Conservation (phyloP, 2,113 vertebrate species). For the Myiozetetes cayanensis region DNA sequence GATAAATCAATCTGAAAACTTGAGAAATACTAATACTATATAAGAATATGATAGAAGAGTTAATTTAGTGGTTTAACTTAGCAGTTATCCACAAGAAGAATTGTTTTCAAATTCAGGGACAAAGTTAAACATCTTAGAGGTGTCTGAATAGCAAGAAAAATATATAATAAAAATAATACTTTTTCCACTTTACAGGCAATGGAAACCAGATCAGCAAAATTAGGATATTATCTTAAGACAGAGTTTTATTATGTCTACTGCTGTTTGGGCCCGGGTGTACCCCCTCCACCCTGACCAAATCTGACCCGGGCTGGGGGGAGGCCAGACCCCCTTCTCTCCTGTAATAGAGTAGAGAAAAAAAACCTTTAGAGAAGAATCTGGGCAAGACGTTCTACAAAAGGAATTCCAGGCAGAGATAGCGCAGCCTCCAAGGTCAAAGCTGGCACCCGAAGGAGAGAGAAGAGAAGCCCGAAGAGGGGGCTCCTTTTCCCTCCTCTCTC, state of each 20-base stretch:
- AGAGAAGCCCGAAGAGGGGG: too few species aligned
- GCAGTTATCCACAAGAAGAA: background rate
- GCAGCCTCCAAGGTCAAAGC: too few species aligned
- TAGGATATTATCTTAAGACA: background rate
- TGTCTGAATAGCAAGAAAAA: background rate
- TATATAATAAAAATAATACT: background rate
- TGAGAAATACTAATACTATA: background rate
- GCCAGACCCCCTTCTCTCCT: too few species aligned
- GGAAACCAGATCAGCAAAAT: background rate
- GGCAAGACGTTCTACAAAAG: too few species aligned
- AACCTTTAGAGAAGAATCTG: too few species aligned
- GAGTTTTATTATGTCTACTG: background rate
- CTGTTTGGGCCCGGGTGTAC: too few species aligned
- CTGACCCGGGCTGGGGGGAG: too few species aligned
- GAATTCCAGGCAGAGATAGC: too few species aligned
- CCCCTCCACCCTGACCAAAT: too few species aligned
- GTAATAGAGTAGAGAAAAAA: too few species aligned
- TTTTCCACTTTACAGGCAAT: background rate
- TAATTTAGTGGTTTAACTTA: background rate
- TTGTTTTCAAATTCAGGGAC: background rate
- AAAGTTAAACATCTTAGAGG: background rate
- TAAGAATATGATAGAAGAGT: background rate
- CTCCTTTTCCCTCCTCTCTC: too few species aligned
- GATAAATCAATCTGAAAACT: background rate
- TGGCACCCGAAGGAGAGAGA: too few species aligned